A percentile compares a stretch with the other conserved stretches of the same genome.
phyloP scores from a whole-genome alignment of 2,888 invertebrate species.

The Timema podura region DNA sequence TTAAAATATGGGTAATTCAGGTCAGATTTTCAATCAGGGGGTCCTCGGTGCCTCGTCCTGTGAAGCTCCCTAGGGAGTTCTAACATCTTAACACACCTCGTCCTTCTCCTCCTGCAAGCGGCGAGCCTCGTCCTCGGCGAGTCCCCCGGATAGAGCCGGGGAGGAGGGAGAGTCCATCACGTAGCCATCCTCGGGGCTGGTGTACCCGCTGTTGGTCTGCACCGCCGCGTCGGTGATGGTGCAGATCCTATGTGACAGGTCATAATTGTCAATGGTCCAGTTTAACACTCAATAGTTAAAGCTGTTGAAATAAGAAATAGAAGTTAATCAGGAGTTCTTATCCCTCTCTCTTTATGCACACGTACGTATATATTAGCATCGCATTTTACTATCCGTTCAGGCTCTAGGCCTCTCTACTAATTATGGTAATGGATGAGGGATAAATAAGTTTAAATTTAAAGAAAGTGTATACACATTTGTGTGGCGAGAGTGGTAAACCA shows the following conservation, averaged over 20 bases:
- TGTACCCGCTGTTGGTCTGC: slow-evolving; percentile 15
- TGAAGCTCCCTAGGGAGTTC: too few relatives aligned
- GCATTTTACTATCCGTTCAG: too few relatives aligned
- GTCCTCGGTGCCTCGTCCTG: too few relatives aligned
- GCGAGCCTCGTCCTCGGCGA: slow-evolving; percentile 53
- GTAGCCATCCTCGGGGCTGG: slow-evolving; percentile 9
- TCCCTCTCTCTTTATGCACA: too few relatives aligned
- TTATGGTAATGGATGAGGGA: too few relatives aligned
- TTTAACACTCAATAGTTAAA: not conserved
- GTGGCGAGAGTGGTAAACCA: too few relatives aligned
- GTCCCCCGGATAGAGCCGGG: slow-evolving; percentile 15
- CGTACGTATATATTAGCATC: too few relatives aligned
- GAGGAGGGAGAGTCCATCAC: not conserved
- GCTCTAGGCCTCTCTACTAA: too few relatives aligned
- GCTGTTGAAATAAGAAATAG: not conserved
- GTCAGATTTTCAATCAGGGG: too few relatives aligned
- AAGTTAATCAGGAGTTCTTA: not conserved
- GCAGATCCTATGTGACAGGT: slow-evolving; percentile 18
- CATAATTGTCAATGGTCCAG: not conserved
- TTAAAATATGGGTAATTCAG: too few relatives aligned
- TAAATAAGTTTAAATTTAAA: too few relatives aligned
- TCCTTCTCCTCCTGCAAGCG: slow-evolving; percentile 68
- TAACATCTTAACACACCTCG: slow-evolving; percentile 51
- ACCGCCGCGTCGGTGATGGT: slow-evolving; percentile 20
- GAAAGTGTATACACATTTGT: too few relatives aligned